Evolutionary conservation across 2,113 vertebrate genomes (phyloP).

Genomic region (Polyodon spathula): DNA sequence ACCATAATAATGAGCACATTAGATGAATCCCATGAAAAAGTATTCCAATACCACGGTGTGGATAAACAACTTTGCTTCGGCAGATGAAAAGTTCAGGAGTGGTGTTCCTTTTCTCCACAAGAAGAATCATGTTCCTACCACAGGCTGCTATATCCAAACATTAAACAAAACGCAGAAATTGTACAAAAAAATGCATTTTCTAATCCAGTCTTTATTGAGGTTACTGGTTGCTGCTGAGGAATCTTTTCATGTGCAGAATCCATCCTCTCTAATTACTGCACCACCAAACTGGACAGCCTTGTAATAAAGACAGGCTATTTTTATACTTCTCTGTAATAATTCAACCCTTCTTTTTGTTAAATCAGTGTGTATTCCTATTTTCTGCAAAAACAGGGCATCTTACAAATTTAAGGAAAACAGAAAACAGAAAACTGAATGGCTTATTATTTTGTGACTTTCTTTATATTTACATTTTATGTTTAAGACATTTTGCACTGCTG

Average conservation of each 20-base stretch:
- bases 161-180: conserved; percentile 61
- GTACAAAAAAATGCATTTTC: conserved; percentile 64
- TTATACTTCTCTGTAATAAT: conserved; percentile 73
- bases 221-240: conserved; percentile 64
- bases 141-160: conserved; percentile 64
- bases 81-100: conserved; percentile 65
- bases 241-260: conserved; percentile 72
- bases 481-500: too few relatives aligned
- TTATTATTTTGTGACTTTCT: too few relatives aligned
- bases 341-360: conserved; percentile 60
- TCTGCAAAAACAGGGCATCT: conserved; percentile 10
- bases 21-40: conserved; percentile 13
- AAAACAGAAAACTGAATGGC: too few relatives aligned
- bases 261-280: conserved; percentile 67
- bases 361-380: conserved; percentile 33
- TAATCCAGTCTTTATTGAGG: conserved; percentile 77
- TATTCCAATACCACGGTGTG: background rate
- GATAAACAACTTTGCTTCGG: conserved; percentile 41
- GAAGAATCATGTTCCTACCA: conserved; percentile 65
- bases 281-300: conserved; percentile 63
- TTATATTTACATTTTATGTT: too few relatives aligned
- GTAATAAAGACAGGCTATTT: conserved; percentile 72
- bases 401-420: background rate
- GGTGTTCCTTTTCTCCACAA: conserved; percentile 67
- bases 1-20: too few relatives aligned